These are phyloP conservation scores for Galeruca laticollis DNA, from an alignment of 2,888 invertebrate genomes.

Conservation along the genomic window DNA sequence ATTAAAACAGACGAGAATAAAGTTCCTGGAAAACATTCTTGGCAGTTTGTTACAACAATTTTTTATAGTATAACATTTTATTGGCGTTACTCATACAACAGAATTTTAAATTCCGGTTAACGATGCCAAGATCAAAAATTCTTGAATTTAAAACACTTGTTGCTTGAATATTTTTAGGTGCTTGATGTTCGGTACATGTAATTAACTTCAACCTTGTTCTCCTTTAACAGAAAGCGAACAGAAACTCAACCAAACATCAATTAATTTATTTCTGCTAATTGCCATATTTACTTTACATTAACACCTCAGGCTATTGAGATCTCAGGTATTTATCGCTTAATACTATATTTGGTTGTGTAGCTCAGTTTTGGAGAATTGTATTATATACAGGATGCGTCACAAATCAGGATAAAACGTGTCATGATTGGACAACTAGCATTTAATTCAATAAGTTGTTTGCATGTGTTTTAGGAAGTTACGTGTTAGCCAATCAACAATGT, in stretches of 20 bases:
- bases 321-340: too few species aligned
- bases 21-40: neutral
- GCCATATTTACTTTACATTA: too few species aligned
- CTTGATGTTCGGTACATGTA: neutral
- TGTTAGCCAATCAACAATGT: too few species aligned
- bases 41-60: neutral
- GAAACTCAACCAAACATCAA: neutral
- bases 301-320: too few species aligned
- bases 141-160: neutral
- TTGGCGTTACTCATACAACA: neutral
- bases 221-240: neutral
- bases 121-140: neutral
- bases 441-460: too few species aligned
- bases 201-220: neutral
- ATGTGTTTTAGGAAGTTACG: too few species aligned
- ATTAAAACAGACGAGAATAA: neutral
- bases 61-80: neutral
- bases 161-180: neutral
- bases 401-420: too few species aligned
- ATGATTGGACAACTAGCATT: too few species aligned
- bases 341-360: too few species aligned
- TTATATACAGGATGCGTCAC: too few species aligned
- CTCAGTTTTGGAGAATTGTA: too few species aligned
- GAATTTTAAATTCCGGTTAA: neutral
- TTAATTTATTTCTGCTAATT: neutral